A percentile compares a stretch with the other conserved stretches of the same genome.
These are phyloP conservation scores for Leptura quadrifasciata DNA, from an alignment of 2,888 invertebrate species.

Conservation along the genomic window DNA sequence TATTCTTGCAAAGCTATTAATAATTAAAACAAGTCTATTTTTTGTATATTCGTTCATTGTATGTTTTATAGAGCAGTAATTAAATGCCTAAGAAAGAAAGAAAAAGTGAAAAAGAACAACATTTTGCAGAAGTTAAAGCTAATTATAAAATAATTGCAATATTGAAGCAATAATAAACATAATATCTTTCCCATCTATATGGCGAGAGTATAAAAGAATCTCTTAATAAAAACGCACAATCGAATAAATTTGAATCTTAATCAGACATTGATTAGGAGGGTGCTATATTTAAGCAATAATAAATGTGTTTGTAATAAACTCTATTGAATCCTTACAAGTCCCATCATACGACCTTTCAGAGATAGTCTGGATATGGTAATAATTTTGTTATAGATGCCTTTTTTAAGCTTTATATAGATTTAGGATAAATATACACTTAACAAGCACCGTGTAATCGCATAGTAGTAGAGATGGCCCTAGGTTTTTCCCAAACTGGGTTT, in stretches of 20 bases:
- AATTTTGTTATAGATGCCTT: neutral
- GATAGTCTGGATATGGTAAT: conserved; percentile 10
- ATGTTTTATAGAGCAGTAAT: neutral
- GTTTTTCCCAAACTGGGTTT: too few species aligned
- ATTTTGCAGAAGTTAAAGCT: neutral
- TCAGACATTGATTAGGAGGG: neutral
- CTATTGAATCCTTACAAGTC: neutral
- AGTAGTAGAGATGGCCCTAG: too few species aligned
- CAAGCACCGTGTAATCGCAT: too few species aligned
- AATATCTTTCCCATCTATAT: neutral
- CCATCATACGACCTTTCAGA: conserved; percentile 14
- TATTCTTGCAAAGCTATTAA: too few species aligned
- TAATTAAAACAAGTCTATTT: too few species aligned
- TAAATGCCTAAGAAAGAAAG: neutral
- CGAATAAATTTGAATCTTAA: conserved; percentile 1
- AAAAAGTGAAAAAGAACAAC: neutral
- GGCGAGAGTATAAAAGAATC: neutral
- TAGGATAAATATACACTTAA: neutral
- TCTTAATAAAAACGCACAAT: conserved; percentile 23
- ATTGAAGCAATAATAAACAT: conserved; percentile 21
- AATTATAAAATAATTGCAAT: conserved; percentile 18
- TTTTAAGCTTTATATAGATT: neutral
- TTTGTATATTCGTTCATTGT: too few species aligned
- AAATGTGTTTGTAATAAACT: neutral
- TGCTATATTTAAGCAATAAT: conserved; percentile 20